Percentiles rank a stretch among this genome's conserved stretches.
These are phyloP conservation scores for Actenoides lindsayi DNA, from an alignment of 2,113 vertebrate species.

Conservation along the genomic window DNA sequence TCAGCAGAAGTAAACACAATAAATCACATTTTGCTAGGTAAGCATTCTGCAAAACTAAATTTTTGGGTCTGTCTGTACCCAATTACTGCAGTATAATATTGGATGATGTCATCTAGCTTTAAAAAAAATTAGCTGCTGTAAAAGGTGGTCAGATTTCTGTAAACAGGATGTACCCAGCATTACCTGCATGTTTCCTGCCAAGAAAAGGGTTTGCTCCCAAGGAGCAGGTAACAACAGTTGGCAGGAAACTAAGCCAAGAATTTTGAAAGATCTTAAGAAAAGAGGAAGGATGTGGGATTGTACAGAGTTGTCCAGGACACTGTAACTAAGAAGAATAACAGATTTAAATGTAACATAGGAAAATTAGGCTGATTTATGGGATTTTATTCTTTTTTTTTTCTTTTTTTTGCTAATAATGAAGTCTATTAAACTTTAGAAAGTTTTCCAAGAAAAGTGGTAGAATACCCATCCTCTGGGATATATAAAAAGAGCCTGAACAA, in stretches of 20 bases:
- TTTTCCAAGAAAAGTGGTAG: slow-evolving; percentile 50
- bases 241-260: background rate
- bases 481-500: slow-evolving; percentile 47
- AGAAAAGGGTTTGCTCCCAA: background rate
- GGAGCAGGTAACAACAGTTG: background rate
- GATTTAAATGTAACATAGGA: slow-evolving; percentile 28
- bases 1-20: background rate
- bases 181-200: background rate
- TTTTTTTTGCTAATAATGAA: background rate
- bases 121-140: background rate
- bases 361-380: slow-evolving; percentile 37
- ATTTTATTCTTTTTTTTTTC: background rate
- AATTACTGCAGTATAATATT: background rate
- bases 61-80: background rate
- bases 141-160: background rate
- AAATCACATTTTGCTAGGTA: background rate
- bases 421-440: slow-evolving; percentile 17
- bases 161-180: background rate
- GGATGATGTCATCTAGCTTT: background rate
- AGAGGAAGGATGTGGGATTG: slow-evolving; percentile 22
- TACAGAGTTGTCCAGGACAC: background rate
- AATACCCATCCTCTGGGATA: slow-evolving; percentile 50
- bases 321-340: slow-evolving; percentile 25
- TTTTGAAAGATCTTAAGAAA: background rate
- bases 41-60: background rate